phyloP scores from a whole-genome alignment of 2,797 vertebrate genomes.

The Phyllotis vaccarum region DNA sequence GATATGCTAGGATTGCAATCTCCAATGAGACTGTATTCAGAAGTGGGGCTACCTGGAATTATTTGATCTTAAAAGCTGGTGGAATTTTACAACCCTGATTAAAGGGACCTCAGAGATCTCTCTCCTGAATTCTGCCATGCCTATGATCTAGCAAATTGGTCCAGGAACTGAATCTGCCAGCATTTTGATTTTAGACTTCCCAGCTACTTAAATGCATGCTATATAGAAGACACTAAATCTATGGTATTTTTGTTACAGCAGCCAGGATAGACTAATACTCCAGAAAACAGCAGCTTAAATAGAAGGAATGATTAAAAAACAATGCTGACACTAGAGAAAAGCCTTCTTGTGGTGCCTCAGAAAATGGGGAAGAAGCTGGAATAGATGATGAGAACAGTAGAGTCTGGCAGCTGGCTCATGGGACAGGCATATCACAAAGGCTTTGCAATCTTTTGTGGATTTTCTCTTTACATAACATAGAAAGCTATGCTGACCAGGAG shows the following conservation, averaged over 20 bases:
- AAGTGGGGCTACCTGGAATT: not conserved
- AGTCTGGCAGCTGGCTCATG: rapidly evolving
- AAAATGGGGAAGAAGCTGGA: not conserved
- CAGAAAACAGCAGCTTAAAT: not conserved
- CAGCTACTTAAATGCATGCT: not conserved
- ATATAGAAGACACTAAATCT: not conserved
- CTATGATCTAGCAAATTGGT: not conserved
- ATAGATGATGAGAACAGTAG: not conserved
- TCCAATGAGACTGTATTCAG: not conserved
- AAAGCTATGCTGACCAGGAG: not conserved
- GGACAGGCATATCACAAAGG: not conserved
- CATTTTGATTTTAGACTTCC: not conserved
- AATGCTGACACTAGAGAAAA: rapidly evolving
- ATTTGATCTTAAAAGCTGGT: not conserved
- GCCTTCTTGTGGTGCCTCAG: not conserved
- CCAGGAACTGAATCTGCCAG: not conserved
- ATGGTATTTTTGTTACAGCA: not conserved
- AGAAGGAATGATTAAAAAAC: not conserved
- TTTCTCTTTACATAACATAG: not conserved
- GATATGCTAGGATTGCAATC: not conserved
- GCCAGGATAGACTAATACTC: not conserved
- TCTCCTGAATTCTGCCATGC: not conserved
- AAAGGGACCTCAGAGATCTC: not conserved
- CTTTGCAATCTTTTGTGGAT: not conserved
- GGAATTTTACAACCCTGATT: not conserved